These are phyloP conservation scores for Stegodyphus mimosarum DNA, from an alignment of 1,140 invertebrate species.

Conservation along the genomic window DNA sequence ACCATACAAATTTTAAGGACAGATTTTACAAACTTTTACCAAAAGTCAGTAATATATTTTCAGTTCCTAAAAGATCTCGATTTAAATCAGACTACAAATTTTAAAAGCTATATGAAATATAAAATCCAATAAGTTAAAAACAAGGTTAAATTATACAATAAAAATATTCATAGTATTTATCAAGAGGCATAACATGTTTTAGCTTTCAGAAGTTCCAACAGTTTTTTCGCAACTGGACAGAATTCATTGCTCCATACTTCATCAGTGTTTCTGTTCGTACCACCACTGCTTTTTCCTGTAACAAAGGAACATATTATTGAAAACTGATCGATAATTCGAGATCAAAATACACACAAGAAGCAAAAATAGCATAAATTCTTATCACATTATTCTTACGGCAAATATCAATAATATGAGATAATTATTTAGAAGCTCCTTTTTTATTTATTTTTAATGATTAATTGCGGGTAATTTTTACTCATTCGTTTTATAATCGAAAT, in stretches of 20 bases:
- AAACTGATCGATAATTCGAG: background rate
- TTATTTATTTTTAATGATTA: background rate
- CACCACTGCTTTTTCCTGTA: background rate
- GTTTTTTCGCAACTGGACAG: slow-evolving; percentile 28
- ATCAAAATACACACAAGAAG: background rate
- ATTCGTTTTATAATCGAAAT: no score
- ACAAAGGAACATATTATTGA: background rate
- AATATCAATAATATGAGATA: background rate
- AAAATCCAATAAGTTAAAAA: no score
- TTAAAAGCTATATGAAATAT: no score
- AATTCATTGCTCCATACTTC: slow-evolving; percentile 18
- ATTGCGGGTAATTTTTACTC: background rate
- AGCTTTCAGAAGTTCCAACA: slow-evolving; percentile 3
- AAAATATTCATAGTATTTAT: no score
- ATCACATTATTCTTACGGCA: background rate
- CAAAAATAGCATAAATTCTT: background rate
- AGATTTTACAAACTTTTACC: no score
- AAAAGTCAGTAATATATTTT: no score
- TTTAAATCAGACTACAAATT: no score
- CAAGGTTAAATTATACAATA: no score
- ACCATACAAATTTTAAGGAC: no score
- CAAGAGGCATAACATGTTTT: background rate
- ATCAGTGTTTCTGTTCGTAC: background rate
- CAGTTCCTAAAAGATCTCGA: no score
- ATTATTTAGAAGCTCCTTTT: background rate